Evolutionary conservation across 2,888 invertebrate species (phyloP), one percentile per base, ranked within the genome.

Genomic region (Nebria brevicollis): DNA sequence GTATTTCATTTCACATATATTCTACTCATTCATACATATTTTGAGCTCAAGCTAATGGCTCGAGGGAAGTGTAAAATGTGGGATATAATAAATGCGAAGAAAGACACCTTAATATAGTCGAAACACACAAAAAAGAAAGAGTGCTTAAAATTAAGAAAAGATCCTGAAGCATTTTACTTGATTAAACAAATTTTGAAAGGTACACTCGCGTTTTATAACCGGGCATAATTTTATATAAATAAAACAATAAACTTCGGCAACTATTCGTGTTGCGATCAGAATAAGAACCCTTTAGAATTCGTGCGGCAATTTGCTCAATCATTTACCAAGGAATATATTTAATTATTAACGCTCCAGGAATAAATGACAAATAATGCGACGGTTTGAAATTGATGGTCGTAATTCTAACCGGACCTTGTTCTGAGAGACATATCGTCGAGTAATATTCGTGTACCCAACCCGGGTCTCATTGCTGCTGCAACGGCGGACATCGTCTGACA

Each of bases 351-450:
- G 54, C 54, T 54, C 66, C 76, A 66, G n/a, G 41, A 42, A 41
- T 68, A 41, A 6, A 11, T 76, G 20, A 54, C 6, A 41, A 42
- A 77, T 41, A 13, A 20, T 76, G 20, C 15, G 5, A 26, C 65
- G 20, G 65, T 34, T 10, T 8, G 66, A 42, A 68, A 68, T 20
- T 68, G 25, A 54, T 54, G 54, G 54, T 54, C 13, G 54, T 54
- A 54, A 54, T 54, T 54, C 54, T 54, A 25, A 68, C 43, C 80
- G 75, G 68, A 70, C 80, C 80, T 75, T 66, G 80, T 80, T 80
- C 72, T 54, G 66, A 42, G 75, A 80, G 80, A 78, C 74, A 72
- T 75, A 80, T 75, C 70, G 80, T 75, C 75, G 72, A 75, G 68
- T 80, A 80, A 80, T 80, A 80, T 80, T 72, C 80, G 80, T 75